Base-by-base conservation (phyloP, 2,888 invertebrate genomes). In the Gastracanthus pulcherrimus region DNA sequence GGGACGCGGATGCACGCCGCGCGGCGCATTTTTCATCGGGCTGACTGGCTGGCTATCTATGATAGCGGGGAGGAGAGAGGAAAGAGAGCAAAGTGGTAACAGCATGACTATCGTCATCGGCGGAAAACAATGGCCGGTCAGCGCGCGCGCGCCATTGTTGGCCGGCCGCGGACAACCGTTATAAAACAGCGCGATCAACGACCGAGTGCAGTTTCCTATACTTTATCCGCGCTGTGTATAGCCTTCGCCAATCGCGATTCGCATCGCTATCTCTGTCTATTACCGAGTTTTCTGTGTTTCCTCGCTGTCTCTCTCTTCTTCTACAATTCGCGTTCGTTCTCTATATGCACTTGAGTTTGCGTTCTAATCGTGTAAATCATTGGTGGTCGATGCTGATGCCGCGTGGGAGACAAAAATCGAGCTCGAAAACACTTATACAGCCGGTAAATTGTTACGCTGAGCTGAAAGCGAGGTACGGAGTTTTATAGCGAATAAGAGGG, bases 71-170 rank as follows among this genome's bases (percentile, higher is more conserved):
- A n/a, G n/a, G n/a, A n/a, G 48, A 7, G n/a, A 38, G 36, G 51
- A 64, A 48, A 60, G 26, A 48, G 45, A 29, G 45, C 58, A 45
- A 41, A 78, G 41, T 78, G 72, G 66, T 78, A 72, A 78, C 71
- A 41, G 23, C 78, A 55, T 72, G 64, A 55, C 70, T 41, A 60
- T 58, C 48, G 74, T 67, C 79, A 74, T 69, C 67, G 69, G 5
- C 19, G 67, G 67, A 31, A 79, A 72, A 79, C 79, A 79, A 79
- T 72, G 45, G 79, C 34, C 34, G 60, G 26, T 0, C 69, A 45
- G n/a, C 16, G 38, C 16, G n/a, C n/a, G n/a, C n/a, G 64, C 9
- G 31, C 38, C 29, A 72, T 78, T 72, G 72, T 70, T 26, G 60
- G 9, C 75, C 41, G 26, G 45, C 29, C 26, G 36, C 26, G n/a